Evolutionary conservation across 2,113 vertebrate genomes (phyloP), one percentile per base, ranked within the genome.

Genomic region (Donacobius atricapilla): DNA sequence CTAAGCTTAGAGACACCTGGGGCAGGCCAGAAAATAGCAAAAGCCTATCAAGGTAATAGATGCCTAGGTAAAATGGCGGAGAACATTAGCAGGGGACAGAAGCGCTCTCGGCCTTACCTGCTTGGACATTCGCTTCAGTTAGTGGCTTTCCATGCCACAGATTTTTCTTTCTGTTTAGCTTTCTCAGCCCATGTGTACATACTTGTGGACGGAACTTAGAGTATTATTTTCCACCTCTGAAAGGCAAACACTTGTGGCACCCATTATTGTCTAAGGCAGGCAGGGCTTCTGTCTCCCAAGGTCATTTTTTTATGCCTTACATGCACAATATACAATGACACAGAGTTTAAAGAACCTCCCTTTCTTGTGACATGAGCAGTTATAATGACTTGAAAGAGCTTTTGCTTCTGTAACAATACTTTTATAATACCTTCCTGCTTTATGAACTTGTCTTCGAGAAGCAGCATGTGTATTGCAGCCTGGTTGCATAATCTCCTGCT

Each of bases 381-480:
- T 81, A 53, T 9, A 90, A 86, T 7, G 15, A 78, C 19, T 70
- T 6, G 1, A 75, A 93, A 90, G 58, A 83, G 51, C 45, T 77
- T 93, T 93, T 83, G 35, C 58, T 89, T 56, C 71, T 76, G 45
- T 66, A 81, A 90, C 1, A 20, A 80, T 71, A 60, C 47, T 73
- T 80, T 71, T 61, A 75, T 77, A 91, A 88, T 76, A 85, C 57
- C 54, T 77, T 17, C 58, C 17, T 91, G 61, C 75, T 87, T 85
- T 96, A 89, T 71, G 56, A 83, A 70, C 72, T 76, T 90, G 48
- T 66, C 77, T 89, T 90, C 66, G 86, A 77, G 93, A 90, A 68
- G 78, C 51, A 85, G 47, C 0, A 2, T 54, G 40, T 47, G 21
- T 11, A 42, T 54, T 86, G 83, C 0, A 0, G 69, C 70, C 57